Evolutionary conservation across 2,888 invertebrate species (phyloP).

Genomic region (Lapara coniferarum): DNA sequence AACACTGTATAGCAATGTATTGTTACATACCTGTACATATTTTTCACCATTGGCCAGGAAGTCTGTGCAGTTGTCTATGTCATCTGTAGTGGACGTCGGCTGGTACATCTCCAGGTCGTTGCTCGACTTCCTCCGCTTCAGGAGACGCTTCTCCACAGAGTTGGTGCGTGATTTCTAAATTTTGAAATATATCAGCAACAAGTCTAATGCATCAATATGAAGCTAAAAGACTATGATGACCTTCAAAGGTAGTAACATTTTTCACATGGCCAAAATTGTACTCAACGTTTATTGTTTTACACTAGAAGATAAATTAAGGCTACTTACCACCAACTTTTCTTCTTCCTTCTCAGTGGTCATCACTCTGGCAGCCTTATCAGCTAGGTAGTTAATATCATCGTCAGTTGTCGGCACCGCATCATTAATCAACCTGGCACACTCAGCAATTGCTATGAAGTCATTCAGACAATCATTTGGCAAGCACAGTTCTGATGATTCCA

Average conservation of each 20-base stretch:
- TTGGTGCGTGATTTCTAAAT: conserved; percentile 37
- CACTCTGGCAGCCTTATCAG: conserved; percentile 74
- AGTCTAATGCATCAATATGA: no score
- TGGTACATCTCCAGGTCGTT: conserved; percentile 78
- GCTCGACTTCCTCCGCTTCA: conserved; percentile 69
- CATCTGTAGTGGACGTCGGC: conserved; percentile 76
- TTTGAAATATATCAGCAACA: not conserved
- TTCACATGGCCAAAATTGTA: no score
- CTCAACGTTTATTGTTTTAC: not conserved
- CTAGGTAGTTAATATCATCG: conserved; percentile 71
- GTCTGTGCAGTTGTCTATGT: conserved; percentile 66
- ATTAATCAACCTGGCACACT: conserved; percentile 63
- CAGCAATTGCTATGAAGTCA: conserved; percentile 74
- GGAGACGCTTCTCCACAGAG: conserved; percentile 57
- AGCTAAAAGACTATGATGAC: no score
- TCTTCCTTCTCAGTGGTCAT: conserved; percentile 73
- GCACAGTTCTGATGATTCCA: conserved; percentile 73
- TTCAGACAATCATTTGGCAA: conserved; percentile 76
- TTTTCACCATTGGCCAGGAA: conserved; percentile 67
- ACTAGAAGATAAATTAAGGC: not conserved
- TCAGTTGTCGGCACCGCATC: conserved; percentile 62
- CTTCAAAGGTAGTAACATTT: no score
- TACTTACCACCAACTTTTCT: conserved; percentile 39
- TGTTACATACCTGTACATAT: conserved; percentile 69
- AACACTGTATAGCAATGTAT: no score